phyloP scores from a whole-genome alignment of 2,797 vertebrate species.

The Peromyscus attwateri region DNA sequence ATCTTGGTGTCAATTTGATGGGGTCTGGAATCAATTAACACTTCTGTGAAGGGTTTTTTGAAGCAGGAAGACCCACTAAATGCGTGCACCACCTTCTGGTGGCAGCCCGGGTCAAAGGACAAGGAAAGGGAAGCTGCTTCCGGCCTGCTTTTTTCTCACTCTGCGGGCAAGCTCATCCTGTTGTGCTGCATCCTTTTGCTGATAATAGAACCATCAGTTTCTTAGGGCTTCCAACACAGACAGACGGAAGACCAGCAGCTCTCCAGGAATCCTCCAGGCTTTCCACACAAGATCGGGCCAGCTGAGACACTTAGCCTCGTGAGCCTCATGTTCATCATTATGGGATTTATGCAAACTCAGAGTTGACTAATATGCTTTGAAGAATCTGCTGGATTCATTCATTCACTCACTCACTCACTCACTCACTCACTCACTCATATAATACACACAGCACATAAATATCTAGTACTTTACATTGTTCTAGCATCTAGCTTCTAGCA shows the following conservation, averaged over 20 bases:
- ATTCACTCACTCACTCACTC: background rate
- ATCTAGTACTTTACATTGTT: conserved; percentile 8
- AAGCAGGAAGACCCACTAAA: background rate
- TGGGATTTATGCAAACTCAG: conserved; percentile 45
- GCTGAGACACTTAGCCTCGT: background rate
- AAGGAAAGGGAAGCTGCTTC: background rate
- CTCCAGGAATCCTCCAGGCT: background rate
- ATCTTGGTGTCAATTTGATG: background rate
- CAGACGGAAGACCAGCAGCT: background rate
- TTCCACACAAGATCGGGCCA: background rate
- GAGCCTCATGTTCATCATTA: background rate
- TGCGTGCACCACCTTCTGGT: background rate
- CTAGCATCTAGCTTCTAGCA: background rate
- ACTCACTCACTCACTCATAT: background rate
- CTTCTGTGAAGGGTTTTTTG: background rate
- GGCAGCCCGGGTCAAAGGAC: background rate
- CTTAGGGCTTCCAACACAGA: background rate
- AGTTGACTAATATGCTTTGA: conserved; percentile 6
- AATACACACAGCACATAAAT: background rate
- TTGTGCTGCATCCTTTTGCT: background rate
- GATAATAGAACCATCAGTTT: background rate
- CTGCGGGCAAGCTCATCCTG: background rate
- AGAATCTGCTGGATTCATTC: conserved; percentile 8
- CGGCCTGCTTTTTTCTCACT: background rate
- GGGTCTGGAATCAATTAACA: background rate